Evolutionary conservation across 1,140 invertebrate genomes (phyloP).

Genomic region (Zaprionus kolodkinae): DNA sequence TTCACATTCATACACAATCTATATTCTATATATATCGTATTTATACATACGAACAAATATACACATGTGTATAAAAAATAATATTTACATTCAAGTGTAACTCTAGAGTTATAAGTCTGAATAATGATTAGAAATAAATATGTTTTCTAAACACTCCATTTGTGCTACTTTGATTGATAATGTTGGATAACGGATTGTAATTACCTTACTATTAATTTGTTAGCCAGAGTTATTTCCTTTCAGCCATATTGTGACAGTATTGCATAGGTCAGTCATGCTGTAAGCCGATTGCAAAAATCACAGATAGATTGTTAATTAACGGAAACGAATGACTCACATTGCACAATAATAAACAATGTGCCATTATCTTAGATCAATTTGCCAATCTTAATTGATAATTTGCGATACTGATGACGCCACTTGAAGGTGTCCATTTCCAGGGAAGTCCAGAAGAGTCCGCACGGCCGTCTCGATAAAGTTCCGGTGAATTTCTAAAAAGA

Average conservation of each 20-base stretch:
- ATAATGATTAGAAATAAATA: conserved; percentile 70
- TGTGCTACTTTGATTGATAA: background rate
- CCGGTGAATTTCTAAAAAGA: conserved; percentile 41
- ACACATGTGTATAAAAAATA: conserved; percentile 34
- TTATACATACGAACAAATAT: conserved; percentile 6
- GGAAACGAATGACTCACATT: conserved; percentile 46
- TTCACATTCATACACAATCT: conserved; percentile 35
- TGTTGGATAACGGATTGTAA: no score
- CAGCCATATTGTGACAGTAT: background rate
- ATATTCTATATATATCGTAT: conserved; percentile 24
- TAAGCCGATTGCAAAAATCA: conserved; percentile 3
- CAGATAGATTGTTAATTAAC: conserved; percentile 6
- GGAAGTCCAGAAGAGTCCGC: conserved; percentile 48
- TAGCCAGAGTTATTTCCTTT: no score
- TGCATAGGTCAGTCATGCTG: background rate
- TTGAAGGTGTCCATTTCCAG: conserved; percentile 54
- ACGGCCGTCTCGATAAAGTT: conserved; percentile 54
- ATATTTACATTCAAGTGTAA: conserved; percentile 74
- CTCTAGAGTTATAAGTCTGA: conserved; percentile 80
- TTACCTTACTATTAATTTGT: no score
- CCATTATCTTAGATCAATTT: conserved; percentile 31
- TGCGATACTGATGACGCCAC: conserved; percentile 14
- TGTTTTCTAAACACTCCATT: conserved; percentile 50
- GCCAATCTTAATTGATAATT: conserved; percentile 37
- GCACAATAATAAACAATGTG: conserved; percentile 24